Evolutionary conservation across 2,797 vertebrate genomes (phyloP), one percentile per base, ranked within the genome.

Genomic region (Thripadectes ignobilis): DNA sequence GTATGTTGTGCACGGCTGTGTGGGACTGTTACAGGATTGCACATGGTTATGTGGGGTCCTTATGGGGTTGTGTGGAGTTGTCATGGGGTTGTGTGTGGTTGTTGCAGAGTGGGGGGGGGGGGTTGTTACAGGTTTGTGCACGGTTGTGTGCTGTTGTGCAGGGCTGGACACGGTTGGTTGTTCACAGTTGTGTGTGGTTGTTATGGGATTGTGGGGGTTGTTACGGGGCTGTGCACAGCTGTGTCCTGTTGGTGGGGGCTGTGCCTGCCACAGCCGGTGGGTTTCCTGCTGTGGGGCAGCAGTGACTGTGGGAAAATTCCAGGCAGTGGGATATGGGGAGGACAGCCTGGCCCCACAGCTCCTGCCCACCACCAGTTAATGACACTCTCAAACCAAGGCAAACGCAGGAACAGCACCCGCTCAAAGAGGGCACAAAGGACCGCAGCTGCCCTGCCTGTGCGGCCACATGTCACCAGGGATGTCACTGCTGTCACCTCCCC

Each of bases 221-320:
- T 39, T 39, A 14, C 4, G 6, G 58, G 26, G 61, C 20, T 62
- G 38, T 74, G 43, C 45, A 75, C 43, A 26, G 55, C 27, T 12
- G 1, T 54, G 16, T 18, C 34, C 7, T 5, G 9, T 34, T 38
- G 43, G 19, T 22, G 10, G 29, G 45, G 51, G 32, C 38, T 58
- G 51, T 66, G n/a, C 52, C 59, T 26, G 51, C 30, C 11, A 8
- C 52, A 7, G 58, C 43, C 16, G 0, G 1, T 32, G 45, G 27
- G 22, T 68, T 20, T 93, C 81, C 65, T 10, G 63, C 92, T 73
- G 90, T 0, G n/a, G 66, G 43, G 52, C 46, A 65, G 65, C 45
- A 0, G 30, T 0, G 14, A 23, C 73, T 94, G 92, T 92, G 94
- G 93, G 94, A 95, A 91, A 81, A 84, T 91, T 89, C 49, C 75